These are phyloP conservation scores for Oryzias javanicus DNA, from an alignment of 2,113 vertebrate species.

Conservation along the genomic window DNA sequence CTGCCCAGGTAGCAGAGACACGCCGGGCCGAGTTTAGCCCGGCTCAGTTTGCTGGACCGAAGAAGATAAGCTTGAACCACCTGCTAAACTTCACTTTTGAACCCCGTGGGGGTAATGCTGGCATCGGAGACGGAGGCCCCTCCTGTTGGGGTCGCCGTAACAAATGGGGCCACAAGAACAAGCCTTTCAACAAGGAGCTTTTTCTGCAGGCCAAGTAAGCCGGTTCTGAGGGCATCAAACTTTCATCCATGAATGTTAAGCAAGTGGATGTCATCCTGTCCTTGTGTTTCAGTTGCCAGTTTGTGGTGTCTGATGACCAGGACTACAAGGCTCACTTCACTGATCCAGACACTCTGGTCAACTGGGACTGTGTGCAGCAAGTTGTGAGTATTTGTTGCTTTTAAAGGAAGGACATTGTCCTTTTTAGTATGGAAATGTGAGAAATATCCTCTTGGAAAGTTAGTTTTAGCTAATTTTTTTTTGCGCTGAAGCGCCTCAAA, in stretches of 20 bases:
- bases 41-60: constrained; percentile 97
- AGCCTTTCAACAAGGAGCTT: constrained; percentile 98
- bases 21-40: constrained; percentile 97
- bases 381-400: constrained; percentile 80
- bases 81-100: constrained; percentile 99
- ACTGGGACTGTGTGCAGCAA: constrained; percentile 99
- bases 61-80: constrained; percentile 98
- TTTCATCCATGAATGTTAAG: neutral
- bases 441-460: neutral
- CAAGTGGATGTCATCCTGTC: neutral
- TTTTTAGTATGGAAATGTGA: neutral
- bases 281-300: constrained; percentile 87
- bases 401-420: neutral
- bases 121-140: constrained; percentile 82
- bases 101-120: constrained; percentile 88
- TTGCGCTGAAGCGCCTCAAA: too few species aligned
- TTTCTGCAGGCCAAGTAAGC: constrained; percentile 98
- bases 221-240: constrained; percentile 26
- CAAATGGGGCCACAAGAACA: constrained; percentile 94
- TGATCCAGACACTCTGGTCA: constrained; percentile 97
- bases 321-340: constrained; percentile 96
- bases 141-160: constrained; percentile 92
- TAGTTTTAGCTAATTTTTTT: neutral
- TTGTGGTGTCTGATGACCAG: constrained; percentile 96
- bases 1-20: constrained; percentile 92